Percentiles rank a stretch among this genome's conserved stretches.
phyloP scores from a whole-genome alignment of 2,113 vertebrate species.

The Gallinago undulata region DNA sequence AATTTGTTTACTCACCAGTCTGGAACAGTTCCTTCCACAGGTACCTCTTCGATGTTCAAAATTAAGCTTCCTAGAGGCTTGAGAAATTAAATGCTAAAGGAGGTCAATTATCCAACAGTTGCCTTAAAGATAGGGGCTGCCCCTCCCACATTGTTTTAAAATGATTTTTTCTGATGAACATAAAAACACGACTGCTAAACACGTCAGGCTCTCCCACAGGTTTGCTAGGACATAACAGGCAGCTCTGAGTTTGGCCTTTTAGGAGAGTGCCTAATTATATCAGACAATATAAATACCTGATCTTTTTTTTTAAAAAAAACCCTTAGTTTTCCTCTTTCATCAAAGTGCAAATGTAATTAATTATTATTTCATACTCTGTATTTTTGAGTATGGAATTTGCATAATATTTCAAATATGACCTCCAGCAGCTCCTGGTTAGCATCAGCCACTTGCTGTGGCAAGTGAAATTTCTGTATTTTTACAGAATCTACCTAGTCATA shows the following conservation, averaged over 20 bases:
- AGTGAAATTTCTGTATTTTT: not conserved
- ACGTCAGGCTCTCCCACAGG: constrained; percentile 40
- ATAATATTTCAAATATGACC: constrained; percentile 8
- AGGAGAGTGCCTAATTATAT: constrained; percentile 54
- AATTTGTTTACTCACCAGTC: constrained; percentile 81
- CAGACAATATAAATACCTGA: not conserved
- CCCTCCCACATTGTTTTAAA: constrained; percentile 62
- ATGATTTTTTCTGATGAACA: constrained; percentile 57
- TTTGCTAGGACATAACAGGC: constrained; percentile 50
- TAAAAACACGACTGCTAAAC: constrained; percentile 51
- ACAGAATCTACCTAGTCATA: not conserved
- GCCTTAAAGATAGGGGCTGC: constrained; percentile 71
- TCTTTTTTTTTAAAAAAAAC: not conserved
- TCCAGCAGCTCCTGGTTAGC: constrained; percentile 11
- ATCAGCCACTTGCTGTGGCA: not conserved
- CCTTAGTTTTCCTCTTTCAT: constrained; percentile 18
- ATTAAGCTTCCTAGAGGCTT: constrained; percentile 77
- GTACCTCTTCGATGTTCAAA: constrained; percentile 79
- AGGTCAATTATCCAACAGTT: constrained; percentile 78
- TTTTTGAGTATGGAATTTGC: constrained; percentile 25
- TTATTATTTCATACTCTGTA: constrained; percentile 10
- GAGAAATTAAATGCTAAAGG: constrained; percentile 79
- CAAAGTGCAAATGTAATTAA: constrained; percentile 46
- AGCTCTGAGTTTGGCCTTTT: constrained; percentile 48
- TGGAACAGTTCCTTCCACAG: constrained; percentile 78